Base-by-base conservation (phyloP, 2,888 invertebrate species). In the Taenaris catops region DNA sequence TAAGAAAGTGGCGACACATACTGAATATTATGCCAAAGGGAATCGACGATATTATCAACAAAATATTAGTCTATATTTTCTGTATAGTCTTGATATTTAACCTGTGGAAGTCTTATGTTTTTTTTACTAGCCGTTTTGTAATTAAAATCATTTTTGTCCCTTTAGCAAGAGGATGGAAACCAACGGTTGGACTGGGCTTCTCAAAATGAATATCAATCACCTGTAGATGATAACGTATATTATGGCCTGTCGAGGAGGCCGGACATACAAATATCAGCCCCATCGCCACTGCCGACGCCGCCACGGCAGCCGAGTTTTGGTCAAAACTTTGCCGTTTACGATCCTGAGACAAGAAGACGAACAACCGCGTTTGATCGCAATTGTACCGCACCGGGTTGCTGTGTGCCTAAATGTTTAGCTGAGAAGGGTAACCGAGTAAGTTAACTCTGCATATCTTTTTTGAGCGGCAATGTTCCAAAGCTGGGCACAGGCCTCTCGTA, bases 341-440 rank as follows among this genome's bases (percentile, higher is more conserved):
- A 86, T 40, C 80, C 78, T 3, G 53, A 59, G 6, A 83, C 83
- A 1, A 65, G 57, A 61, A 86, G 53, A 75, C 88, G 54, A 39
- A 64, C 73, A 1, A 61, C 69, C n/a, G 58, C 63, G 12, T 48
- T 63, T 8, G 78, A 80, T n/a, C 87, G 87, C 25, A 92, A 92
- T 55, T 93, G 92, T 53, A 90, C 89, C 1, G 91, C 89, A 5
- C 87, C 90, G 0, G 92, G 90, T 37, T 91, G 91, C 54, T 96
- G 96, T 59, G 89, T 91, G 20, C 95, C 95, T 0, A 95, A 96
- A 87, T 96, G 96, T 72, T 93, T 94, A 48, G 96, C 96, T 1
- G 95, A 96, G 73, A 96, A 96, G 75, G 96, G 96, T 63, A 90
- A 89, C 41, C 87, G 94, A 58, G 94, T 94, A 81, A 71, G 87